Base-by-base conservation (phyloP, 2,888 invertebrate genomes). In the Drosophila anomalata region DNA sequence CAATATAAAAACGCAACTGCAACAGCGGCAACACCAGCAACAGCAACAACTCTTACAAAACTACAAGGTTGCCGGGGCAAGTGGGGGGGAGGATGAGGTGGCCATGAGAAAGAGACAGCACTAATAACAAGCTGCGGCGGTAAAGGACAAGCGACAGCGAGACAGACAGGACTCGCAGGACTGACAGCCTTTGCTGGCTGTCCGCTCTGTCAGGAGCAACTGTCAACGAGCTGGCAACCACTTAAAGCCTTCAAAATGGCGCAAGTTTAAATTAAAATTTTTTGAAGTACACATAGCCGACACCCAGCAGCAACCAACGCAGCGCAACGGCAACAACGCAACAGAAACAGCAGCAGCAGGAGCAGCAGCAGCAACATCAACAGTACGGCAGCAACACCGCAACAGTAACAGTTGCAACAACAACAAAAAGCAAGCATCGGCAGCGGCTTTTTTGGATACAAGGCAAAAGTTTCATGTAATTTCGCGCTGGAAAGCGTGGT, bases 261-360 rank as follows among this genome's bases (percentile, higher is more conserved):
- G 81, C 79, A 89, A 87, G 88, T 89, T 87, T 89, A 87, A 87
- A 87, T 87, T 87, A 89, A 88, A 87, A 87, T 87, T 82, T 69
- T 62, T 89, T 87, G 83, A 79, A 88, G 88, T 86, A 85, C 83
- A 82, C 79, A 69, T 56, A 62, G 51, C 77, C 75, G 68, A 80
- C 75, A 76, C 62, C 75, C 72, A 70, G 67, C 36, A 62, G 39
- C 48, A 51, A 48, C 53, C 61, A 31, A 70, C 51, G 24, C 77
- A 79, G 36, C 48, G 12, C 56, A 56, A 46, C 55, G 11, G 47
- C 53, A 36, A 56, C 44, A 53, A 1, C 31, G 41, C 41, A 29
- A 31, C 48, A 33, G 31, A 39, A 55, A 17, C 56, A 67, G 17
- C 55, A 58, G 8, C 60, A 14, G 31, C 11, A 29, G 29, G 17